Base-by-base conservation (phyloP, 2,888 invertebrate species). In the Anthophora plumipes region DNA sequence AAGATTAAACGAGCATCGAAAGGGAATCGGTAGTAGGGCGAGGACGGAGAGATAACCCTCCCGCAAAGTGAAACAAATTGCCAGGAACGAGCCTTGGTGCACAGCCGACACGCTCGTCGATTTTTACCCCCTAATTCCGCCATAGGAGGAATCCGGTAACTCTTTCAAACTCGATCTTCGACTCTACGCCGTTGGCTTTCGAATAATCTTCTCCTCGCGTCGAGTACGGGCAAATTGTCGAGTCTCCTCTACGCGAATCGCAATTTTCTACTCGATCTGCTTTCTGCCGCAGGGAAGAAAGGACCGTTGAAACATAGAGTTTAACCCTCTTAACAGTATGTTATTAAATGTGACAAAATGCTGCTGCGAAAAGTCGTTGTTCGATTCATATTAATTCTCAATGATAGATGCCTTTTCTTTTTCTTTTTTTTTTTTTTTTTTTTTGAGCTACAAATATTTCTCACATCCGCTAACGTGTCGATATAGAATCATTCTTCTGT, bases 1-100 rank as follows among this genome's bases (percentile, higher is more conserved):
- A 79, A 89, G 88, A 89, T 88, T 89, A 86, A 88, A 86, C 75
- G 87, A 82, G 67, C 69, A 84, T 79, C 80, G 82, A 88, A 88
- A 81, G 73, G 69, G 72, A 82, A 70, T 61, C 80, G 79, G 77
- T 81, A 79, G 55, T 72, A 52, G 77, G 52, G 63, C 76, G 78
- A 80, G 80, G 74, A 70, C 69, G 77, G 74, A 69, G 74, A 69
- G 75, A 75, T 75, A 31, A 31, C 31, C 70, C 31, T 59, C 12
- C 68, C 73, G 79, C 84, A 85, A 85, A 85, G 88, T 85, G 88
- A 87, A 87, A 88, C 87, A 87, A 87, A 87, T 87, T 80, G 81
- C 78, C 71, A 63, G 50, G 77, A 83, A 85, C 80, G 76, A 83
- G 79, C 55, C 63, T 57, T 57, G 72, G 68, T 43, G 75, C 66